These are phyloP conservation scores for Metallyticus violacea DNA, from an alignment of 2,888 invertebrate genomes.

Conservation along the genomic window DNA sequence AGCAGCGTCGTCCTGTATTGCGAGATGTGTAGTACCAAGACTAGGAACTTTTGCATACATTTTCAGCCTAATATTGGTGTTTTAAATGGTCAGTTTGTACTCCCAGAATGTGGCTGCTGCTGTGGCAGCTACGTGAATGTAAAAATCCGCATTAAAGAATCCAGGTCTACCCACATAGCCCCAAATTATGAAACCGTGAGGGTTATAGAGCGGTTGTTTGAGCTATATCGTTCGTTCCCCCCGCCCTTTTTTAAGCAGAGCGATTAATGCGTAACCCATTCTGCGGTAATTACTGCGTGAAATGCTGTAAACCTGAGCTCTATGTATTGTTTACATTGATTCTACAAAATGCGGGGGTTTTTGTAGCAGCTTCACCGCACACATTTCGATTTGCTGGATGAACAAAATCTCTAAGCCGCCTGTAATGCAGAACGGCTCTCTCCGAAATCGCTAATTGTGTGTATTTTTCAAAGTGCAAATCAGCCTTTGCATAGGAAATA, in stretches of 20 bases:
- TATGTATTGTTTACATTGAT: not conserved
- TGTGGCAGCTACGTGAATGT: no score
- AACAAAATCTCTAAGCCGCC: not conserved
- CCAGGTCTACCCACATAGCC: not conserved
- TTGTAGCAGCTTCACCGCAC: not conserved
- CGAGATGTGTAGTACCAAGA: no score
- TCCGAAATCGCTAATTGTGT: not conserved
- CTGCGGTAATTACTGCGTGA: not conserved
- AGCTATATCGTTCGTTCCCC: not conserved
- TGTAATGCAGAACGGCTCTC: not conserved
- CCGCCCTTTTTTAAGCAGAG: not conserved
- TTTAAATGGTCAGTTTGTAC: no score
- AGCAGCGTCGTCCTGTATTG: no score
- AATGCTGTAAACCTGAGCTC: not conserved
- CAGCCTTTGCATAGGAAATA: no score
- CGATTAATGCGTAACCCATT: not conserved
- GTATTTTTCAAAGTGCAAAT: no score
- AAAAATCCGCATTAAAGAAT: not conserved
- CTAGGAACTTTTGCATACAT: no score
- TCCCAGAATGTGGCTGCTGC: no score
- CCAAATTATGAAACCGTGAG: not conserved
- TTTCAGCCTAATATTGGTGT: no score
- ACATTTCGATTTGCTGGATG: not conserved
- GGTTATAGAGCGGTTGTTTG: not conserved
- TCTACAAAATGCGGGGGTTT: not conserved